Base-by-base conservation (phyloP, 2,888 invertebrate genomes). In the Ochropacha duplaris region DNA sequence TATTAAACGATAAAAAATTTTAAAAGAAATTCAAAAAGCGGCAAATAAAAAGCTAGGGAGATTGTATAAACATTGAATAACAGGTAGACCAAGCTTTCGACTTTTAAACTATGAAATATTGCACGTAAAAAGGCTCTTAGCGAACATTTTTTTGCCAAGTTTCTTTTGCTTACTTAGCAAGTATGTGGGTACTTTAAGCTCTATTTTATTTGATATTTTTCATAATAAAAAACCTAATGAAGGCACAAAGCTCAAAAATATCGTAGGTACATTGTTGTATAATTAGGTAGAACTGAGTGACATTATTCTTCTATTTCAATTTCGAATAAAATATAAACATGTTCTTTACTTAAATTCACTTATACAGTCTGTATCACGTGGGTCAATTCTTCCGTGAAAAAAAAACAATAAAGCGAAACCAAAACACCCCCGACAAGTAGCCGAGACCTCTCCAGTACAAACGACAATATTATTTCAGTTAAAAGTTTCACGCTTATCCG, bases 401-500 rank as follows among this genome's bases (percentile, higher is more conserved):
- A 52, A 52, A 52, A 19, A 16, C 31, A 64, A 65, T 65, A 65
- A 69, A 65, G 61, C 56, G 63, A 61, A 68, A 64, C 63, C 65
- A 66, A 61, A 65, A 68, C 61, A 64, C 65, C 54, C 57, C 59
- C 57, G 56, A 61, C 57, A 61, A 61, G 61, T 24, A 66, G 61
- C 65, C 65, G 69, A 65, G 67, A 67, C 69, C 71, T 72, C 73
- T 71, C 69, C 71, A 75, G 69, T 70, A 79, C 79, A 79, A 82
- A 83, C 79, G 81, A 83, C 81, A 86, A 85, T 87, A 86, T 86
- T 86, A 86, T 87, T 86, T 86, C 83, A 84, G 85, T 85, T 86
- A 86, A 86, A 86, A 87, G 83, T 87, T 84, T 74, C 75, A 71
- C 76, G 77, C 78, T 84, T 82, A 84, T 84, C 81, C 84, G 81